These are phyloP conservation scores for Drosophila hydei DNA, from an alignment of 1,140 invertebrate species.

Conservation along the genomic window DNA sequence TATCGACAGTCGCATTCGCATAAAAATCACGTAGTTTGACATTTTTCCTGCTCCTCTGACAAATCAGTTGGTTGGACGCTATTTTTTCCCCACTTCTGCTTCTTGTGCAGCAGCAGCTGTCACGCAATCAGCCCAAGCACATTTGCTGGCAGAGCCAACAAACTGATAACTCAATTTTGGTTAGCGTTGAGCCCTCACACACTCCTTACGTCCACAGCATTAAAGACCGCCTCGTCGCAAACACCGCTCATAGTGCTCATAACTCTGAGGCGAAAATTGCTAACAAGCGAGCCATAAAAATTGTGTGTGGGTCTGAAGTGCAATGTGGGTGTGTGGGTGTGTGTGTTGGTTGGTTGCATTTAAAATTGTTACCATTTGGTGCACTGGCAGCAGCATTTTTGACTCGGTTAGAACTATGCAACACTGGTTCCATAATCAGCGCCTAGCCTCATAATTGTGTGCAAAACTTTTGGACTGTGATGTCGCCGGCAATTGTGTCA, in stretches of 20 bases:
- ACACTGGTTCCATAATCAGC: constrained; percentile 27
- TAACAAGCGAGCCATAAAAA: constrained; percentile 77
- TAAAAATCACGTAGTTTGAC: constrained; percentile 81
- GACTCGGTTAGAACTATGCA: constrained; percentile 48
- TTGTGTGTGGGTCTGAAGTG: constrained; percentile 30
- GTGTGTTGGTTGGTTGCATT: constrained; percentile 48
- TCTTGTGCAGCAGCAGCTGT: constrained; percentile 59
- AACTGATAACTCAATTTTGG: constrained; percentile 82
- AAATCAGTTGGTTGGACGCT: constrained; percentile 54
- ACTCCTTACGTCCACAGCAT: neutral
- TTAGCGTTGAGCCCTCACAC: constrained; percentile 45
- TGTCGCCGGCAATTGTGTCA: constrained; percentile 64
- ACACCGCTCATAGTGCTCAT: constrained; percentile 18
- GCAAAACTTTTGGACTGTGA: constrained; percentile 52
- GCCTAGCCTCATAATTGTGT: constrained; percentile 61
- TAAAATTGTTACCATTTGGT: constrained; percentile 50
- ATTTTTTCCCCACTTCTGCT: constrained; percentile 2
- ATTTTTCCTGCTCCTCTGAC: constrained; percentile 70
- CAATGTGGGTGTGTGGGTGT: constrained; percentile 8
- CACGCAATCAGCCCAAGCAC: constrained; percentile 73
- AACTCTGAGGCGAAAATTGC: constrained; percentile 59
- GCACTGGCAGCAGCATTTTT: neutral
- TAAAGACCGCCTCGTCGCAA: constrained; percentile 5
- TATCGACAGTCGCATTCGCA: constrained; percentile 78
- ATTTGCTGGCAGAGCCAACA: constrained; percentile 65